Evolutionary conservation across 2,797 vertebrate genomes (phyloP), one percentile per base, ranked within the genome.

Genomic region (Galagoides demidoff): DNA sequence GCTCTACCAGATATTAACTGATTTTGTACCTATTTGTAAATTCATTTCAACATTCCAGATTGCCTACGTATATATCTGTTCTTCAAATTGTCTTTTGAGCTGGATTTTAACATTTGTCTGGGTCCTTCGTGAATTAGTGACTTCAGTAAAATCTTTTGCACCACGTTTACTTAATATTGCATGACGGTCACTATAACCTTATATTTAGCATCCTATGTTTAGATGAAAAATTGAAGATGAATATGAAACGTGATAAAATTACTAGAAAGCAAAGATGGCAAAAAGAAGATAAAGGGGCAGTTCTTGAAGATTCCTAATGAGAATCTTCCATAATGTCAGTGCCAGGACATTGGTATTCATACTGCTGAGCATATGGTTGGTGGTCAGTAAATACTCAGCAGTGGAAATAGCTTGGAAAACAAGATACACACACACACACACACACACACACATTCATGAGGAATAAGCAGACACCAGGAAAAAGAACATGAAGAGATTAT

Each of bases 401-500:
- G 66, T 81, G 29, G 49, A 39, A 13, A 63, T 89, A 76, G 34
- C 66, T 71, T 78, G 12, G 52, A 64, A 92, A 86, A 77, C 1
- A 92, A 61, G 66, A 34, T 2, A 70, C 22, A 34, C 10, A 66
- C 16, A 66, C 63, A 64, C 25, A 31, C 2, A 49, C 61, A 85
- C 10, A 68, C 37, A n/a, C 20, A 87, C 37, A 31, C 7, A 64
- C 61, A 37, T 66, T 34, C 5, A 23, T 52, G n/a, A 82, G 14
- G 55, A 92, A 87, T 31, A 90, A 77, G 25, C 34, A 70, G 20
- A 37, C 87, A 57, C 31, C n/a, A 61, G 55, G 55, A 61, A 45
- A 73, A 78, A 88, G 71, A 93, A 45, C 87, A 83, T 61, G 52
- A 96, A 95, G 71, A 59, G 34, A 77, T 49, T 52, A 93, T 8